Conservation (phyloP, 2,113 vertebrate genomes). For the Lophius piscatorius region DNA sequence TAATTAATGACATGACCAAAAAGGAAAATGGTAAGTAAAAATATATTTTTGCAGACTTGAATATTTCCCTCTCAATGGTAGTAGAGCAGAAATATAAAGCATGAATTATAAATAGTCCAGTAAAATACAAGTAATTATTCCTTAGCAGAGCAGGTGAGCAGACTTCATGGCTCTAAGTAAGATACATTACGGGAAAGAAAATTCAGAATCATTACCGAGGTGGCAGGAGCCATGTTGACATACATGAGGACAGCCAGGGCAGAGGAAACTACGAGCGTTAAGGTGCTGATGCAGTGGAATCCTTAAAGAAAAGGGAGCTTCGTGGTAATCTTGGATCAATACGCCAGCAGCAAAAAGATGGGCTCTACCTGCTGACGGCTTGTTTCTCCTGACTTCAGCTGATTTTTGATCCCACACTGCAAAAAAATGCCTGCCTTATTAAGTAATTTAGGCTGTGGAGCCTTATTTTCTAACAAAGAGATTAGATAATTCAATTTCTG, state of each 20-base stretch:
- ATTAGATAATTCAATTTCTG: neutral
- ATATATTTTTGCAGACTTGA: too few relatives aligned
- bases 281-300: constrained; percentile 65
- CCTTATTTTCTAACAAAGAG: neutral
- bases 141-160: neutral
- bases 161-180: neutral
- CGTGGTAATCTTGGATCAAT: constrained; percentile 69
- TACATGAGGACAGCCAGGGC: constrained; percentile 5
- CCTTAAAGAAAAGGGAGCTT: constrained; percentile 62
- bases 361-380: constrained; percentile 53
- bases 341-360: constrained; percentile 51
- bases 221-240: constrained; percentile 7
- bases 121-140: neutral
- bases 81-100: too few relatives aligned
- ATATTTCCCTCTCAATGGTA: too few relatives aligned
- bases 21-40: too few relatives aligned
- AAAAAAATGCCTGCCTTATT: constrained; percentile 23
- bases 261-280: constrained; percentile 22
- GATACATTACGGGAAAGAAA: neutral
- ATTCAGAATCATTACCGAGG: constrained; percentile 27
- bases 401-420: constrained; percentile 37
- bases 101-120: too few relatives aligned
- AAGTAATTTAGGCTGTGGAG: constrained; percentile 19
- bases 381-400: constrained; percentile 42
- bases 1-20: too few relatives aligned